Base-by-base conservation (phyloP, 1,140 invertebrate genomes). In the Drosophila tristis region DNA sequence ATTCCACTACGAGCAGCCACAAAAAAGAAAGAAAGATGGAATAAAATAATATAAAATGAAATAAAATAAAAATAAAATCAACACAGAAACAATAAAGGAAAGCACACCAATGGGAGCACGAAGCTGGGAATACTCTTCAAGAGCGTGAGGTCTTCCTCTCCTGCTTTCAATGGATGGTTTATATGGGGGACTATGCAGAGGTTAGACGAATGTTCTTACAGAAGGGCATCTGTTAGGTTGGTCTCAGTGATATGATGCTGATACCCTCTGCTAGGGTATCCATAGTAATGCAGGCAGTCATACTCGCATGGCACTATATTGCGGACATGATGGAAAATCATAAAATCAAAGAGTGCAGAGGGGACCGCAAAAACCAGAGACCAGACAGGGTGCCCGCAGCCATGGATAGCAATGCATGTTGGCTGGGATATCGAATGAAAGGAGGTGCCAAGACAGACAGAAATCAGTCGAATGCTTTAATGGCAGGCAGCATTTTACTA, bases 301-400 rank as follows among this genome's bases (percentile, higher is more conserved):
- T 49, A 31, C 55, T 29, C 31, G 20, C 20, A 20, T 20, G 1
- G 20, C 39, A 45, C 55, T 31, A 59, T 44, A 60, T 50, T 65
- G 63, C 26, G 4, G 44, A 39, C 31, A 58, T 57, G 29, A 58
- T 79, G 62, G 48, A 47, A 72, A 78, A 76, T 65, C 78, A 77
- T 64, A 65, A 80, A 80, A 81, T 81, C 79, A 73, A 78, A 63
- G 49, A 59, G 48, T 39, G 47, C 25, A 39, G 42, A 5, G 26
- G 16, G 47, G 26, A 70, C 45, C 26, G 35, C 63, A 57, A 43
- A 68, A 39, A 8, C 15, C 20, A 48, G 11, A 8, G 16, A 49
- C n/a, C 43, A n/a, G 44, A n/a, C 39, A 20, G 25, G 39, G 23
- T 39, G 35, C 9, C 35, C 35, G 13, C 2, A 13, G 35, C 11